These are phyloP conservation scores for Hypena proboscidalis DNA, from an alignment of 2,888 invertebrate species.

Conservation along the genomic window DNA sequence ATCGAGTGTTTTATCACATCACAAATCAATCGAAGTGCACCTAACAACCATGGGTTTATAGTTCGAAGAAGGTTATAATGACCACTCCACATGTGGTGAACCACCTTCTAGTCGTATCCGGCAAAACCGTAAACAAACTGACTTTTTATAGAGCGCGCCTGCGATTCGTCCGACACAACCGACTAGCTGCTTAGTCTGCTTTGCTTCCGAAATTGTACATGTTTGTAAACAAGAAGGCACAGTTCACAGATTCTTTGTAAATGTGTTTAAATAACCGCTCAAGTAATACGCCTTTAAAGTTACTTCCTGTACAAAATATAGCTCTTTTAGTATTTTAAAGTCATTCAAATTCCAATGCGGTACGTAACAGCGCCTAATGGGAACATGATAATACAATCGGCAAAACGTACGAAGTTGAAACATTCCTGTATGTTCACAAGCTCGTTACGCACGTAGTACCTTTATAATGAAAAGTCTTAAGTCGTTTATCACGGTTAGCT, in stretches of 20 bases:
- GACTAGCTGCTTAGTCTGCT: slow-evolving; percentile 53
- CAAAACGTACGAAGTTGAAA: background rate
- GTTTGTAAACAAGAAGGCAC: slow-evolving; percentile 49
- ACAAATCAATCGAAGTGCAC: slow-evolving; percentile 12
- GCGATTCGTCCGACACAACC: slow-evolving; percentile 67
- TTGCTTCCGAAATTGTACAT: slow-evolving; percentile 49
- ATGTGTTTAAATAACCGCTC: slow-evolving; percentile 22
- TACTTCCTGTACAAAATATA: slow-evolving; percentile 11
- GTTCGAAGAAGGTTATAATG: slow-evolving; percentile 52
- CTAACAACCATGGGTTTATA: slow-evolving; percentile 27
- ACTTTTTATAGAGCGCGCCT: slow-evolving; percentile 79
- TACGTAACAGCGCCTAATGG: slow-evolving; percentile 8
- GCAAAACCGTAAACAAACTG: slow-evolving; percentile 72
- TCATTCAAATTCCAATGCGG: slow-evolving; percentile 18
- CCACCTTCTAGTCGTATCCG: slow-evolving; percentile 70
- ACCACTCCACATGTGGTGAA: slow-evolving; percentile 69
- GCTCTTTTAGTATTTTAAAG: slow-evolving; percentile 5
- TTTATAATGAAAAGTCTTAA: slow-evolving; percentile 1
- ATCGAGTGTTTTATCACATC: slow-evolving; percentile 6
- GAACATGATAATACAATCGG: slow-evolving; percentile 4
- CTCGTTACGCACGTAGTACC: background rate
- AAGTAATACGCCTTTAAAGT: slow-evolving; percentile 14
- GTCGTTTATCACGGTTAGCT: background rate
- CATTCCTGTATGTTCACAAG: background rate
- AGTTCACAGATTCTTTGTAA: slow-evolving; percentile 37